phyloP scores from a whole-genome alignment of 2,113 vertebrate species.

The Pterocles orientalis region DNA sequence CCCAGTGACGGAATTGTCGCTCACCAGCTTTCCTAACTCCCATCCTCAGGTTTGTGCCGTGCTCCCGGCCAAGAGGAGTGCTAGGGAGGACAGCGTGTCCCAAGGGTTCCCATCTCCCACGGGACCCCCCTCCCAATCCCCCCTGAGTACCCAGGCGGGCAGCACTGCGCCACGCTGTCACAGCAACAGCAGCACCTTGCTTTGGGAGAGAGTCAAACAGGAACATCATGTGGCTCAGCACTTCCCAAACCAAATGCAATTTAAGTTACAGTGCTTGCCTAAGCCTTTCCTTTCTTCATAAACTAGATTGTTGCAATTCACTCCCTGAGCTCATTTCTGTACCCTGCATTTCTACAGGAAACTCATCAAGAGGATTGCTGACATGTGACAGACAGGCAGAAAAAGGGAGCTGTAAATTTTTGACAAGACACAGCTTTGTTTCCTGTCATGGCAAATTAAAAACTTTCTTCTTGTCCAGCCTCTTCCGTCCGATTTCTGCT shows the following conservation, averaged over 20 bases:
- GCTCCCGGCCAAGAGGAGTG: background rate
- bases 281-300: background rate
- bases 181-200: background rate
- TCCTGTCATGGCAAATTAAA: background rate
- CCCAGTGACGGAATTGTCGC: background rate
- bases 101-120: fast-evolving
- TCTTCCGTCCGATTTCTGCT: background rate
- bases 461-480: background rate
- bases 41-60: background rate
- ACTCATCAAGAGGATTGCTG: background rate
- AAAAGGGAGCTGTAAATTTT: background rate
- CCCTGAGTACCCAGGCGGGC: fast-evolving
- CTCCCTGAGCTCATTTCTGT: background rate
- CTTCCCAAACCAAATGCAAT: background rate
- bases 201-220: background rate
- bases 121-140: background rate
- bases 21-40: background rate
- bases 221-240: background rate
- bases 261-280: background rate
- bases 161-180: fast-evolving
- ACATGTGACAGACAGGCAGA: background rate
- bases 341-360: background rate
- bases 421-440: slow-evolving; percentile 5
- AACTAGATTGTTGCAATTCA: background rate
- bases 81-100: background rate